phyloP scores from a whole-genome alignment of 2,888 invertebrate genomes.

The Ommatoiulus sabulosus region DNA sequence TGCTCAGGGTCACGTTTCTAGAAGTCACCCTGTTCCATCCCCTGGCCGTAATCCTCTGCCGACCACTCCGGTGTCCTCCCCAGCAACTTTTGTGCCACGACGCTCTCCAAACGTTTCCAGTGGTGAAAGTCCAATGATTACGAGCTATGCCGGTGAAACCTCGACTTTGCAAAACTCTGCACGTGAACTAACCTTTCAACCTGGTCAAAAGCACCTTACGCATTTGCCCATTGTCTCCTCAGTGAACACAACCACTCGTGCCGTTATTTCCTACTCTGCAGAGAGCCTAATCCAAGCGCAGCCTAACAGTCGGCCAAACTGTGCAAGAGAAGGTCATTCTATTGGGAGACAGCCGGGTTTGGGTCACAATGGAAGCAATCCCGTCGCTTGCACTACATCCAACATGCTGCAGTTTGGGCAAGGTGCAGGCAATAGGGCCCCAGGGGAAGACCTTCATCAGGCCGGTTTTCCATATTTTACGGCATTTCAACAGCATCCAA shows the following conservation, averaged over 20 bases:
- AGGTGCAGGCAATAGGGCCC: neutral
- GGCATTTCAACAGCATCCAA: conserved; percentile 50
- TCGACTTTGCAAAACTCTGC: neutral
- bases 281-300: conserved; percentile 59
- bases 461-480: conserved; percentile 47
- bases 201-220: conserved; percentile 53
- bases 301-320: conserved; percentile 56
- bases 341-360: neutral
- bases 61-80: conserved; percentile 52
- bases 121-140: conserved; percentile 45
- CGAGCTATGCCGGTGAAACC: conserved; percentile 37
- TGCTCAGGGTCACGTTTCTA: conserved; percentile 12
- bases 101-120: conserved; percentile 53
- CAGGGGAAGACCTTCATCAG: conserved; percentile 49
- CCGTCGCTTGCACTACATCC: neutral
- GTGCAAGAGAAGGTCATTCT: conserved; percentile 51
- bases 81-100: conserved; percentile 53
- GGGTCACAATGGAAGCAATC: conserved; percentile 35
- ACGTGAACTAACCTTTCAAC: conserved; percentile 42
- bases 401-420: neutral
- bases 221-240: conserved; percentile 44
- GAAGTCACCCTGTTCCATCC: conserved; percentile 45
- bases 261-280: conserved; percentile 60
- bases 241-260: conserved; percentile 31
- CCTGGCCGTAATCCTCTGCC: conserved; percentile 15